Evolutionary conservation across 2,797 vertebrate genomes (phyloP).

Genomic region (Falco biarmicus): DNA sequence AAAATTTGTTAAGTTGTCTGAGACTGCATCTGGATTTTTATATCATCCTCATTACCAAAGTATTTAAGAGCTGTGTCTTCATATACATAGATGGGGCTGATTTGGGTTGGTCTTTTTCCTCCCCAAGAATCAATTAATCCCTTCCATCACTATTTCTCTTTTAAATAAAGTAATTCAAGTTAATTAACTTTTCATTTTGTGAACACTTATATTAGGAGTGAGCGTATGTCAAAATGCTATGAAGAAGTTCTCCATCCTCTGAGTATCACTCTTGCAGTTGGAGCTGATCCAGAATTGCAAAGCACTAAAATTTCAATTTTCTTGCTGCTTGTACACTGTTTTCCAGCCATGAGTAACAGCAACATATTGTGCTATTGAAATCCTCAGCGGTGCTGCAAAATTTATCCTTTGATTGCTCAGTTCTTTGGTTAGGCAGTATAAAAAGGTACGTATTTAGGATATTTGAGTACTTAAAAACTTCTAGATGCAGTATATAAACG

Average conservation of each 20-base stretch:
- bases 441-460: background rate
- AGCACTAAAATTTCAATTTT: background rate
- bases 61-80: background rate
- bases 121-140: background rate
- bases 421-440: conserved; percentile 20
- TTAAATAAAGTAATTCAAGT: background rate
- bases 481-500: background rate
- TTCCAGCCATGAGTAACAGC: background rate
- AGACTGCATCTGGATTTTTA: background rate
- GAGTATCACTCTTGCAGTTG: background rate
- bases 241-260: background rate
- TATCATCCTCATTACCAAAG: background rate
- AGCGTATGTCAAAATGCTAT: background rate
- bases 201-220: background rate
- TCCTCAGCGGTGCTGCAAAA: background rate
- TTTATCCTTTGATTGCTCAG: background rate
- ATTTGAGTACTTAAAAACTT: background rate
- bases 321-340: background rate
- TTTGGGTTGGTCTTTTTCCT: background rate
- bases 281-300: background rate
- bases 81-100: background rate
- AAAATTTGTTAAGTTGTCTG: background rate
- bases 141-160: background rate
- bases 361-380: background rate
- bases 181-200: background rate